Conservation (phyloP, 2,797 vertebrate species). For the Premnoplex brunnescens region DNA sequence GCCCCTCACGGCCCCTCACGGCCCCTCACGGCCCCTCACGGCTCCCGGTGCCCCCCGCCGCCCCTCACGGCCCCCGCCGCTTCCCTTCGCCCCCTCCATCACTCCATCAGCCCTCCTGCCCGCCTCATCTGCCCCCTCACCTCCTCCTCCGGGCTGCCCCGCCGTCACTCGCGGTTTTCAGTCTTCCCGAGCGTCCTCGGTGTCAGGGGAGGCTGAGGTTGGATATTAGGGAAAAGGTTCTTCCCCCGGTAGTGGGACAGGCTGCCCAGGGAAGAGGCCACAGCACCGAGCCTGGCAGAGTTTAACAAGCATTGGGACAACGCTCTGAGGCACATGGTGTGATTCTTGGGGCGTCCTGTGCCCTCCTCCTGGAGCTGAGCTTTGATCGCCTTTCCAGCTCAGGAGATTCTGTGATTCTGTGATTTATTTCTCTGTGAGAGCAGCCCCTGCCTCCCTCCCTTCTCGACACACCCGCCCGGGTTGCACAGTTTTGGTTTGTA, state of each 20-base stretch:
- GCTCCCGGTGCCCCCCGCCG: too few species aligned
- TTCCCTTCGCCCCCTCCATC: background rate
- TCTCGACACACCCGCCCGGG: background rate
- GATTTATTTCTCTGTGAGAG: fast-evolving
- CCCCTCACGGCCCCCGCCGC: too few species aligned
- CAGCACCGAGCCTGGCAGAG: background rate
- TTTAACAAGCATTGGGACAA: fast-evolving
- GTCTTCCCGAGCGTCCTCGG: background rate
- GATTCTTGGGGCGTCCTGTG: too few species aligned
- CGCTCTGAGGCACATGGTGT: background rate
- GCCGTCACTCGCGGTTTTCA: background rate
- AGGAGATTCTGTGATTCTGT: background rate
- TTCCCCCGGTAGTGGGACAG: background rate
- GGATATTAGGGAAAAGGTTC: background rate
- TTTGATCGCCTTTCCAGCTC: background rate
- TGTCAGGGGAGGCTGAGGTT: background rate
- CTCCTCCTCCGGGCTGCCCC: fast-evolving
- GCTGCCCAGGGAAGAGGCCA: background rate
- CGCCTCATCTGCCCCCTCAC: too few species aligned
- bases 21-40: background rate
- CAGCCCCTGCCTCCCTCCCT: background rate
- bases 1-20: too few species aligned
- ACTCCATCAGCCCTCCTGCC: background rate
- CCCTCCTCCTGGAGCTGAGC: too few species aligned
- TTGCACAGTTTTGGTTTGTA: background rate